Percentiles rank a stretch among this genome's conserved stretches.
These are phyloP conservation scores for Lithophane ornitopus DNA, from an alignment of 2,888 invertebrate species.

Conservation along the genomic window DNA sequence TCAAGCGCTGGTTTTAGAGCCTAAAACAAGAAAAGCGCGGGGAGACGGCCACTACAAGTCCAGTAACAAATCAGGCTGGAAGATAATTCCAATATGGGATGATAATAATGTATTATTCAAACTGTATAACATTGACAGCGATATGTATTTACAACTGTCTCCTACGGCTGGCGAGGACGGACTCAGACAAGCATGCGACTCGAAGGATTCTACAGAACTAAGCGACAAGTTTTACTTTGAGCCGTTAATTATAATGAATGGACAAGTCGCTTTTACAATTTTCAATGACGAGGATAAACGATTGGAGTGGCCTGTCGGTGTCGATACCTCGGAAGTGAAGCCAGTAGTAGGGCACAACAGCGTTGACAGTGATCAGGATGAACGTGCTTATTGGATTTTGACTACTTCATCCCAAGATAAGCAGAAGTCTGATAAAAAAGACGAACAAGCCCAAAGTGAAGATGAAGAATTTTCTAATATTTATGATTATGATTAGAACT, in stretches of 20 bases:
- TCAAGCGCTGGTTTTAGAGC: slow-evolving; percentile 30
- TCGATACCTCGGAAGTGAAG: not conserved
- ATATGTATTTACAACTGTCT: slow-evolving; percentile 12
- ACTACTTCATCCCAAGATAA: not conserved
- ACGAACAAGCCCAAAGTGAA: not conserved
- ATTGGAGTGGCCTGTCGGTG: not conserved
- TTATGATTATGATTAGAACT: slow-evolving; percentile 24
- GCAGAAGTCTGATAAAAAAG: not conserved
- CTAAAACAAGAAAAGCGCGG: not conserved
- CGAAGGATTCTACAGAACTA: slow-evolving; percentile 4
- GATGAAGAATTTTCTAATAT: slow-evolving; percentile 33
- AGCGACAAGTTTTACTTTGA: slow-evolving; percentile 27
- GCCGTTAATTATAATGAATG: slow-evolving; percentile 21
- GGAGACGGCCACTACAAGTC: slow-evolving; percentile 7
- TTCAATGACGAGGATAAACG: not conserved
- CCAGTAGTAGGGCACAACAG: not conserved
- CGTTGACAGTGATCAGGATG: not conserved
- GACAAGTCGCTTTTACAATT: slow-evolving; percentile 32
- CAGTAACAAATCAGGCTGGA: slow-evolving; percentile 18
- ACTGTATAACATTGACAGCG: slow-evolving; percentile 18
- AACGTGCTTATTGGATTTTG: slow-evolving; percentile 8
- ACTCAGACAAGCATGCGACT: not conserved
- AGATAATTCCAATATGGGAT: slow-evolving; percentile 21
- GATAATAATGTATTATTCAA: slow-evolving; percentile 23
- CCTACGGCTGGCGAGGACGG: not conserved